Base-by-base conservation (phyloP, 2,113 vertebrate genomes). In the Spilogale gracilis region DNA sequence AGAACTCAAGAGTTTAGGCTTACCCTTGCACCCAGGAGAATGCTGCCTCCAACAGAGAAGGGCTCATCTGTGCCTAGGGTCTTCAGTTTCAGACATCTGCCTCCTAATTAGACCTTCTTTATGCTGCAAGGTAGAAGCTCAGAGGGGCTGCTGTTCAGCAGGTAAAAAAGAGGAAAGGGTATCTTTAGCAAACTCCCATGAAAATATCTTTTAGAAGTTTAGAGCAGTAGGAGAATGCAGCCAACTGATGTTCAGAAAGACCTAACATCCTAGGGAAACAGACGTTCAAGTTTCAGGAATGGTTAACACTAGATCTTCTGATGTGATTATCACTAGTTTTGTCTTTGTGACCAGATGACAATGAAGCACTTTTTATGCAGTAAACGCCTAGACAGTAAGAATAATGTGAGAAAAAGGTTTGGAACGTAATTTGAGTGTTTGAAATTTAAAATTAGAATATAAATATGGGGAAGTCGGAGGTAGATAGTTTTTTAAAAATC, bases 401-500 rank as follows among this genome's bases (percentile, higher is more conserved):
- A 67, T 45, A 61, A 45, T 58, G 69, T 56, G 9, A 95, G 60
- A 91, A 71, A 63, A 43, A 18, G 25, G 8, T 32, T 89, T 76
- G 65, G 10, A 76, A 58, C 48, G 25, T 45, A 16, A 38, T 16
- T 71, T 58, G 16, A 76, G 27, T 69, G 30, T 92, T 80, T 94
- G 73, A 60, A 83, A 80, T 87, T 83, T 92, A 79, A 91, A 92
- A 43, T 67, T 14, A 17, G 17, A 71, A 17, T 61, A 52, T 65
- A 80, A 94, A 80, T 80, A 85, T 58, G 38, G 48, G 32, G 1
- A 95, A 84, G 56, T 50, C 1, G 5, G 88, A 89, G 58, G 58
- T 43, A 74, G 67, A n/a, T 73, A 17, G 43, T 95, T 96, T 94
- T 76, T 61, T 95, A 80, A 50, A 93, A 80, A 27, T 74, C 50